Conservation (phyloP, 92 coral and sea anemone genomes). For the Blastomussa wellsi region DNA sequence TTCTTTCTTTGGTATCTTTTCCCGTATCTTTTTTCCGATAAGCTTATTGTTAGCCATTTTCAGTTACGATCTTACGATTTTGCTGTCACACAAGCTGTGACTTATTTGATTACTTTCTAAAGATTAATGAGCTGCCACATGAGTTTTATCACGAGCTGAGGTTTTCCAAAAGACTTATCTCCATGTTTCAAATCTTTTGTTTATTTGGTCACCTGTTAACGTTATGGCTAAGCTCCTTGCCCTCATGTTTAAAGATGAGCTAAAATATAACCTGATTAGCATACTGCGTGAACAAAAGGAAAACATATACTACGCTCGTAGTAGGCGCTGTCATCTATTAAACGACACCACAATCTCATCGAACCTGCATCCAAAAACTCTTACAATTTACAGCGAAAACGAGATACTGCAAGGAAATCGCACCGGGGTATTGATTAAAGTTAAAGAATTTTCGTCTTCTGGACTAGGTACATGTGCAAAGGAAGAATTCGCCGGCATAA, state of each 20-base stretch:
- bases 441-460: background rate
- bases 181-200: slow-evolving; percentile 8
- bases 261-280: slow-evolving; percentile 7
- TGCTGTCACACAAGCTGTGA: background rate
- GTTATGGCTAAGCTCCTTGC: background rate
- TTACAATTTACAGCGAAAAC: background rate
- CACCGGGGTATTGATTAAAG: background rate
- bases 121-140: background rate
- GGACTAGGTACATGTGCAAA: background rate
- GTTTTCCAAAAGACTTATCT: background rate
- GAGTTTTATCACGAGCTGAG: background rate
- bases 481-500: background rate
- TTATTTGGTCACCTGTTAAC: slow-evolving; percentile 19
- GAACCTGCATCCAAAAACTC: background rate
- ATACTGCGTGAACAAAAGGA: slow-evolving; percentile 8
- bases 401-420: background rate
- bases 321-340: background rate
- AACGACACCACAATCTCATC: background rate
- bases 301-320: slow-evolving; percentile 3
- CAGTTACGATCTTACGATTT: background rate
- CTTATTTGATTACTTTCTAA: background rate
- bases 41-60: background rate
- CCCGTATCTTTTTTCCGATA: background rate
- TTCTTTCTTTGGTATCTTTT: too few species aligned
- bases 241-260: slow-evolving; percentile 34